These are phyloP conservation scores for Neodon shergylaensis DNA, from an alignment of 2,113 vertebrate species.

Conservation along the genomic window DNA sequence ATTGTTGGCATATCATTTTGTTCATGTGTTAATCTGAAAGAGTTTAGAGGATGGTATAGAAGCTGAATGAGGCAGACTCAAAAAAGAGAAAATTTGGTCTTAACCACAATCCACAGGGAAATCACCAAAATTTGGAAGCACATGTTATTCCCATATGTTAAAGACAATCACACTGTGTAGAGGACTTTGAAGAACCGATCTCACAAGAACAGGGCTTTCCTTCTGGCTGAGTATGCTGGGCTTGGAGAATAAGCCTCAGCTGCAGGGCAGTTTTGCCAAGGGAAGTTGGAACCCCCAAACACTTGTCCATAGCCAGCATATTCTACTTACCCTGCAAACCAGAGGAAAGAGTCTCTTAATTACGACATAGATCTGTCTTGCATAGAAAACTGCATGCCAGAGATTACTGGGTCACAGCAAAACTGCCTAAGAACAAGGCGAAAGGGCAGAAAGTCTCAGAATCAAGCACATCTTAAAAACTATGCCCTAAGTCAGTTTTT, in stretches of 20 bases:
- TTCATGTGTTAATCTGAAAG: conserved; percentile 20
- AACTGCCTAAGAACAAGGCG: conserved; percentile 45
- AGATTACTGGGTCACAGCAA: conserved; percentile 8
- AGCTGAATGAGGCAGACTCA: not conserved
- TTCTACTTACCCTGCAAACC: not conserved
- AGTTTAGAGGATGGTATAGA: conserved; percentile 30
- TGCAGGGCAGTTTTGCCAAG: not conserved
- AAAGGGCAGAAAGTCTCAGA: conserved; percentile 15
- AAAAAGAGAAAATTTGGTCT: not conserved
- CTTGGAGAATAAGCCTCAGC: not conserved
- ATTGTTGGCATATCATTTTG: not conserved
- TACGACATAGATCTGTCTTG: not conserved
- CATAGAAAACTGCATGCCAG: not conserved
- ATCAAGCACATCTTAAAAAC: not conserved
- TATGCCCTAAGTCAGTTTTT: not conserved
- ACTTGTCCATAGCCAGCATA: not conserved
- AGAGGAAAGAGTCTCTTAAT: not conserved
- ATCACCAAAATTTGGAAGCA: conserved; percentile 33
- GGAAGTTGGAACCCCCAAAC: not conserved
- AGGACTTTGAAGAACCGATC: conserved; percentile 9
- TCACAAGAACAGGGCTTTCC: conserved; percentile 10
- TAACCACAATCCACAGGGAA: conserved; percentile 19
- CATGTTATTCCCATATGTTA: not conserved
- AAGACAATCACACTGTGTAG: not conserved
- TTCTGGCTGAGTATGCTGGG: not conserved